These are phyloP conservation scores for Semotilus atromaculatus DNA, from an alignment of 2,797 vertebrate genomes.

Conservation along the genomic window DNA sequence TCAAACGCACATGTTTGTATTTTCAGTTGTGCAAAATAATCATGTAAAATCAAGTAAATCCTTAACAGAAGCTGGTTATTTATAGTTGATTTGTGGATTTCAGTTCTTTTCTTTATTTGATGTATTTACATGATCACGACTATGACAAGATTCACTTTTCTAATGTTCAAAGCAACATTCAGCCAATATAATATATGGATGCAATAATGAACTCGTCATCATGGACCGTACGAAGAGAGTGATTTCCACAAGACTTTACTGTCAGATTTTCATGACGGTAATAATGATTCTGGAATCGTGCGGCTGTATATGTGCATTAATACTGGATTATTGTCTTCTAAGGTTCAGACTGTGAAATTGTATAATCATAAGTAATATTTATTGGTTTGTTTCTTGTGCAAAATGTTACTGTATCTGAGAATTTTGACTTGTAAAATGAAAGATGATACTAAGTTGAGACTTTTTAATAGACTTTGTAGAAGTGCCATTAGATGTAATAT, in stretches of 20 bases:
- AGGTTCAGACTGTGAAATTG: conserved; percentile 85
- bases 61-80: background rate
- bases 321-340: conserved; percentile 80
- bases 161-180: conserved; percentile 53
- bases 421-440: conserved; percentile 75
- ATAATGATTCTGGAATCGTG: background rate
- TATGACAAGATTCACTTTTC: too few species aligned
- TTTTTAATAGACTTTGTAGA: conserved; percentile 86
- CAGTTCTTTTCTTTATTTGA: conserved; percentile 47
- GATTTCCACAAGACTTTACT: background rate
- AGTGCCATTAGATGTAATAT: conserved; percentile 89
- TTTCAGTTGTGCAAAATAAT: conserved; percentile 17
- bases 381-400: conserved; percentile 80
- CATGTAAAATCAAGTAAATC: background rate
- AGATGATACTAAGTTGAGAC: conserved; percentile 74
- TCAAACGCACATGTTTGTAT: too few species aligned
- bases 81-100: conserved; percentile 62
- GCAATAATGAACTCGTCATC: background rate
- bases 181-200: background rate
- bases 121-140: background rate
- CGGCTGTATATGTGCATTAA: conserved; percentile 68
- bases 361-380: conserved; percentile 85
- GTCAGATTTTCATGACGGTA: background rate
- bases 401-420: conserved; percentile 74
- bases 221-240: background rate